A percentile compares a stretch with the other conserved stretches of the same genome.
Evolutionary conservation across 2,888 invertebrate species (phyloP).

Genomic region (Cetonia aurata): DNA sequence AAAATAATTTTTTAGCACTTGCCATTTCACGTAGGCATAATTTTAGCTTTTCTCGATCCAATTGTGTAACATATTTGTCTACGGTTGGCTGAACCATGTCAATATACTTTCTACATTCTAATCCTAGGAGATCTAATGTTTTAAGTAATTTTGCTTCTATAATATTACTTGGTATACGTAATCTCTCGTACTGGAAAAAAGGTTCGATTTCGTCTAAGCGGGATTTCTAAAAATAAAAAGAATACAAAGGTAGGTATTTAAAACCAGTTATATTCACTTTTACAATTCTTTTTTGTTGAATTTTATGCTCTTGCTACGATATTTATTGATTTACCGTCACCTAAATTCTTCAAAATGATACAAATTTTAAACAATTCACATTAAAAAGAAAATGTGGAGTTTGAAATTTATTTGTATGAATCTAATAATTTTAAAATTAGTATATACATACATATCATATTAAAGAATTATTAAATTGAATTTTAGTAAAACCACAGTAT

Average conservation of each 20-base stretch:
- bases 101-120: conserved; percentile 63
- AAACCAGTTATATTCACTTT: background rate
- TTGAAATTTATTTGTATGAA: too few species aligned
- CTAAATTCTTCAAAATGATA: too few species aligned
- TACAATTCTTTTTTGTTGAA: too few species aligned
- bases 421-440: too few species aligned
- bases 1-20: conserved; percentile 14
- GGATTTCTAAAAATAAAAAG: conserved; percentile 54
- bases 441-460: too few species aligned
- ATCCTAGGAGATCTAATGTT: conserved; percentile 59
- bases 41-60: conserved; percentile 58
- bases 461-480: too few species aligned
- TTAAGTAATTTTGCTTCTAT: conserved; percentile 61
- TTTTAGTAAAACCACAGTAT: too few species aligned
- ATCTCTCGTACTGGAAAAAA: conserved; percentile 58
- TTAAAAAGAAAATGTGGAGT: too few species aligned
- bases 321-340: too few species aligned
- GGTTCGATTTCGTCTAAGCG: conserved; percentile 63
- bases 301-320: too few species aligned
- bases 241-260: background rate
- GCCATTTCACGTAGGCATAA: conserved; percentile 59
- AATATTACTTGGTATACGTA: conserved; percentile 47
- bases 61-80: conserved; percentile 54
- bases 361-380: too few species aligned
- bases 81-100: conserved; percentile 59